These are phyloP conservation scores for Coelopa frigida DNA, from an alignment of 1,140 invertebrate species.

Conservation along the genomic window DNA sequence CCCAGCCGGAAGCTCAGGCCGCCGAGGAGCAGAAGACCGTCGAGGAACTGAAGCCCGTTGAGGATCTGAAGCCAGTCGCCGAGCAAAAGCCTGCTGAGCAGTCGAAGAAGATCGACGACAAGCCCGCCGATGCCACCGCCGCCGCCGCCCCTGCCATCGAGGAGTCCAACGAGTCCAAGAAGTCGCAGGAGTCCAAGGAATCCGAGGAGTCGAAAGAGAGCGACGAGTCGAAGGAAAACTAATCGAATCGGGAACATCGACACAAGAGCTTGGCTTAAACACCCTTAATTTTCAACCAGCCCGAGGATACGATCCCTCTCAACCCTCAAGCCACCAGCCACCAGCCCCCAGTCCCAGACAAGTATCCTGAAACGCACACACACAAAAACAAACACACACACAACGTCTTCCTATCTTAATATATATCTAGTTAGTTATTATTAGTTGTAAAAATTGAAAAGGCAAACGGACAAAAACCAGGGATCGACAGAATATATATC, in stretches of 20 bases:
- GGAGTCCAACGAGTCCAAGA: constrained; percentile 12
- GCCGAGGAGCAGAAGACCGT: background rate
- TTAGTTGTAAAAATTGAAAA: constrained; percentile 17
- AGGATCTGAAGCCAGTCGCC: background rate
- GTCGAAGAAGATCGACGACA: constrained; percentile 9
- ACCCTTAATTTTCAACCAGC: constrained; percentile 2
- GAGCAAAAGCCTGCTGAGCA: constrained; percentile 8
- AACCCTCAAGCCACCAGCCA: background rate
- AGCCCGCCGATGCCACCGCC: constrained; percentile 5
- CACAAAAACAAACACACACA: constrained; percentile 1
- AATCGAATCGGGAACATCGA: constrained; percentile 17
- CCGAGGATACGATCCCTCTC: background rate
- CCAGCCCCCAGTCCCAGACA: constrained; percentile 2
- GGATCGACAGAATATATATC: constrained; percentile 10
- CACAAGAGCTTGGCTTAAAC: constrained; percentile 14
- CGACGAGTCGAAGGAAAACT: constrained; percentile 26
- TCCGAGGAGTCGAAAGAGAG: constrained; percentile 21
- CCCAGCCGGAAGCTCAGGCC: background rate
- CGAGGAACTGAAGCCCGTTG: constrained; percentile 5
- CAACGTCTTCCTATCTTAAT: constrained; percentile 10
- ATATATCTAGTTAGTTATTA: constrained; percentile 18
- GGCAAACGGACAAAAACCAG: constrained; percentile 14
- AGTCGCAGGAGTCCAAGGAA: constrained; percentile 20
- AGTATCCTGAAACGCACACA: constrained; percentile 2
- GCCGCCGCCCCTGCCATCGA: background rate